These are phyloP conservation scores for Prosopocoilus inquinatus DNA, from an alignment of 2,888 invertebrate genomes.

Conservation along the genomic window DNA sequence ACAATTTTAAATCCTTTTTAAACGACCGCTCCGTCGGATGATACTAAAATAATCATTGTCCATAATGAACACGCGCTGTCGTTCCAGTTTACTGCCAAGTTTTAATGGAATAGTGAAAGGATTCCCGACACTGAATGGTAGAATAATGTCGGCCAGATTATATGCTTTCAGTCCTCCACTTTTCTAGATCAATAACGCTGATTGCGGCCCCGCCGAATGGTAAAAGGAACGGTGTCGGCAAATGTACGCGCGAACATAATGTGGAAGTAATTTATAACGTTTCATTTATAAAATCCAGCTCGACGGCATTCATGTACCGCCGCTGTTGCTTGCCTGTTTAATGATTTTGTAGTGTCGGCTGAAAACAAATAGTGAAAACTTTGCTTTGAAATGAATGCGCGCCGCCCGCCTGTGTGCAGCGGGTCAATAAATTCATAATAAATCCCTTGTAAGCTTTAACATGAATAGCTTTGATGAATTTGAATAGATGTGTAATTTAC, in stretches of 20 bases:
- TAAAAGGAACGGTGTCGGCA: background rate
- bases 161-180: background rate
- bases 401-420: no score
- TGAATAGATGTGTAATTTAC: no score
- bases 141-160: constrained; percentile 1
- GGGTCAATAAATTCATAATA: no score
- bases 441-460: no score
- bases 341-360: no score
- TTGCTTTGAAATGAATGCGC: no score
- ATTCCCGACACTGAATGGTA: constrained; percentile 1
- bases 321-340: no score
- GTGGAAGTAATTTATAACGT: background rate
- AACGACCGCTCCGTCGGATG: background rate
- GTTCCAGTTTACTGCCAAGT: background rate
- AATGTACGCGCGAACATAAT: background rate
- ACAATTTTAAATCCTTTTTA: background rate
- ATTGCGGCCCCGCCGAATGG: background rate
- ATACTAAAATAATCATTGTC: constrained; percentile 2
- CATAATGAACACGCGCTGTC: background rate
- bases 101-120: constrained; percentile 3
- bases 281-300: background rate
- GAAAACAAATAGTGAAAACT: no score
- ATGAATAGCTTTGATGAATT: no score
- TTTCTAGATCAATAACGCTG: constrained; percentile 4
- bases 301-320: no score